Conservation (phyloP, 2,113 vertebrate genomes). For the Solenodon paradoxus region DNA sequence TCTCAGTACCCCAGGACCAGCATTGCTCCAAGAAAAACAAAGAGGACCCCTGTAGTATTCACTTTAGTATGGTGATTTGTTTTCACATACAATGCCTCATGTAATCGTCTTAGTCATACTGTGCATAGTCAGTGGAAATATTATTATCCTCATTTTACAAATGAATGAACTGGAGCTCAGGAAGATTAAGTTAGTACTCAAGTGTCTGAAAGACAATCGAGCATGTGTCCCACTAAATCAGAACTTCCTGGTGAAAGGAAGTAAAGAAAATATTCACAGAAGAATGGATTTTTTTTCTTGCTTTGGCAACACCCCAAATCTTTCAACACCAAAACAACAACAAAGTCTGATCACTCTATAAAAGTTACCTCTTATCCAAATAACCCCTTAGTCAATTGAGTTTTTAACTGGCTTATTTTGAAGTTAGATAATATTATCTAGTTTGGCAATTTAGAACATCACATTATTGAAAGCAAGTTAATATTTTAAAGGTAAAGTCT, state of each 20-base stretch:
- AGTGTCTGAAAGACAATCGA: conserved; percentile 7
- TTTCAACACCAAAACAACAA: background rate
- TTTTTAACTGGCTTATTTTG: background rate
- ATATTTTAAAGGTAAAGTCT: background rate
- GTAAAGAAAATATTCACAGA: conserved; percentile 21
- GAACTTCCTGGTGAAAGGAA: background rate
- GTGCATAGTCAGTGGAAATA: background rate
- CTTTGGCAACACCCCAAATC: background rate
- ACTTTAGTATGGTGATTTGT: background rate
- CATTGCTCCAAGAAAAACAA: background rate
- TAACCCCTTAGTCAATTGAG: background rate
- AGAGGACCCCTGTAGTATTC: background rate
- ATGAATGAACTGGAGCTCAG: background rate
- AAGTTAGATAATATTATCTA: background rate
- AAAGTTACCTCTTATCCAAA: conserved; percentile 27
- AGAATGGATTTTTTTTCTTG: background rate
- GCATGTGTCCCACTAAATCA: background rate
- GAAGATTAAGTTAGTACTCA: background rate
- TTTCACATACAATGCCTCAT: background rate
- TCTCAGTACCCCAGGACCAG: background rate
- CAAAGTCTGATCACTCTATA: background rate
- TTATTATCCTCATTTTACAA: background rate
- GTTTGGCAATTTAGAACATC: background rate
- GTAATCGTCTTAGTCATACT: background rate
- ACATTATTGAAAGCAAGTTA: background rate